Base-by-base conservation (phyloP, 2,113 vertebrate genomes). In the Archilochus colubris region DNA sequence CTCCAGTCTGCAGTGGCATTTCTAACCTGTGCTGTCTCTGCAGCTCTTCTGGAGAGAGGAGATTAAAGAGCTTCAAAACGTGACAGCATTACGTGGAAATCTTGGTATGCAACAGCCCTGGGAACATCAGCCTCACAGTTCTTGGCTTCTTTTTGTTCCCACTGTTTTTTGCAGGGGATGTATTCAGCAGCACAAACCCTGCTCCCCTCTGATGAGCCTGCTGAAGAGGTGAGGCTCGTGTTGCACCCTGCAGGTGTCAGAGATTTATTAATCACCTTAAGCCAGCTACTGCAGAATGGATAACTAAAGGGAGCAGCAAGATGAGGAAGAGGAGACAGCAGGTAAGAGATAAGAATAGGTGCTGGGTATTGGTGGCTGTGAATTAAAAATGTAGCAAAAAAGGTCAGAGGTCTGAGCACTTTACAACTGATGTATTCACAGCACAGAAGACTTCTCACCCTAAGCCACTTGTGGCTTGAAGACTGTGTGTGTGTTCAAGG, bases 341-440 rank as follows among this genome's bases (percentile, higher is more conserved):
- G 22, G 10, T 55, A 61, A 67, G 61, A 31, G 9, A 23, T 27
- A 4, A 9, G 55, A 54, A 24, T 1, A 4, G 10, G 7, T 7
- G 3, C 4, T 50, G 14, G 11, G 10, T 55, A 25, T 57, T 1
- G 18, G 38, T 46, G 33, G 40, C 5, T 64, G 30, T 24, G 10
- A 73, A 23, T 77, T 84, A 50, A 75, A 81, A 64, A n/a, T 36
- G 4, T 21, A 50, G 15, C 11, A 27, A 68, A 51, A 66, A 38
- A 30, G 2, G 4, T 69, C 0, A 1, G 24, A 5, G 4, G 7
- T 67, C 23, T 48, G 6, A 50, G 11, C 11, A 10, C 58, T 88
- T 72, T 69, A 25, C 46, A 51, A 62, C 3, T 5, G 23, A 6
- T 43, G 62, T 74, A 6, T 55, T 88, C 20, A n/a, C 4, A 6